Conservation (phyloP, 2,797 vertebrate genomes). For the Echiichthys vipera region DNA sequence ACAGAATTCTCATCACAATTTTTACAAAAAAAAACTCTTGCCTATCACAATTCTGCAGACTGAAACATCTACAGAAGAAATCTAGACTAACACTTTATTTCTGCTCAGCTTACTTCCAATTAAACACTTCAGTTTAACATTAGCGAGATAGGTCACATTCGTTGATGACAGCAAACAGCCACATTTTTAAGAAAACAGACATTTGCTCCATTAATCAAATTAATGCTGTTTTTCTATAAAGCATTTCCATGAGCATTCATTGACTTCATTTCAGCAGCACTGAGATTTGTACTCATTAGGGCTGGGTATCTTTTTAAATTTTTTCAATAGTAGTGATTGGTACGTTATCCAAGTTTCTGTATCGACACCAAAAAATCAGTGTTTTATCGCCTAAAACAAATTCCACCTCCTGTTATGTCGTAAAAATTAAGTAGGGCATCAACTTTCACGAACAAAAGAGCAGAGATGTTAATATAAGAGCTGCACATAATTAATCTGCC, state of each 20-base stretch:
- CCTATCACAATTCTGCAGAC: background rate
- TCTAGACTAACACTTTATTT: conserved; percentile 19
- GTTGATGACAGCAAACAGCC: background rate
- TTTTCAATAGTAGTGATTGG: no score
- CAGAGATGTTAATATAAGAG: background rate
- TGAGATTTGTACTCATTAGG: background rate
- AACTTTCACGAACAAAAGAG: background rate
- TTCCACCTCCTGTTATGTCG: background rate
- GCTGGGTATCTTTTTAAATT: background rate
- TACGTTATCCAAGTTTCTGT: background rate
- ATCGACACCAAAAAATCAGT: background rate
- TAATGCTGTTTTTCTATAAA: background rate
- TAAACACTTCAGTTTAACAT: conserved; percentile 28
- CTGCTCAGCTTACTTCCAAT: conserved; percentile 27
- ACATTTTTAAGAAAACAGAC: no score
- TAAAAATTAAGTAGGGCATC: background rate
- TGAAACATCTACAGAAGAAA: conserved; percentile 18
- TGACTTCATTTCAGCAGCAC: background rate
- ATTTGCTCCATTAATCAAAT: background rate
- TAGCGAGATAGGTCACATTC: background rate
- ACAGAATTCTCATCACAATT: conserved; percentile 54
- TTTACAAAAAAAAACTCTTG: conserved; percentile 8
- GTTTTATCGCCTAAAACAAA: background rate
- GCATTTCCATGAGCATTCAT: background rate
- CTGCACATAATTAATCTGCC: background rate